phyloP scores from a whole-genome alignment of 2,113 vertebrate species.

The Cyanoliseus patagonus region DNA sequence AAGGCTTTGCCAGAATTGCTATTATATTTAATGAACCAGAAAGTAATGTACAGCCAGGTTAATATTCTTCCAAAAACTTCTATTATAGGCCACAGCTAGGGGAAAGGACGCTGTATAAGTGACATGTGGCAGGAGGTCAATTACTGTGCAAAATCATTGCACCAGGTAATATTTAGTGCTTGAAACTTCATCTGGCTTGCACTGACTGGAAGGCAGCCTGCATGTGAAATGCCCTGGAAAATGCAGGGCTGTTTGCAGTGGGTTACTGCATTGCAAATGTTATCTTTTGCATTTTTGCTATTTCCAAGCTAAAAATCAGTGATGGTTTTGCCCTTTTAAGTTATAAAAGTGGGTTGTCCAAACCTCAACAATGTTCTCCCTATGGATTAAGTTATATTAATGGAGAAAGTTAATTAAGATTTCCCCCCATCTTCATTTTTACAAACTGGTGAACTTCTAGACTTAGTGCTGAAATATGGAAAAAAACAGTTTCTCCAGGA shows the following conservation, averaged over 20 bases:
- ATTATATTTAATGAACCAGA: slow-evolving; percentile 59
- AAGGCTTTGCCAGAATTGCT: slow-evolving; percentile 42
- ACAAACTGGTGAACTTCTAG: neutral
- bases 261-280: neutral
- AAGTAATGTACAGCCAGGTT: slow-evolving; percentile 23
- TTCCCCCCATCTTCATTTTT: neutral
- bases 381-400: neutral
- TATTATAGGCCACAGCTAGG: slow-evolving; percentile 4
- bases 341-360: neutral
- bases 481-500: neutral
- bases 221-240: neutral
- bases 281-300: neutral
- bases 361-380: neutral
- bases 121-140: slow-evolving; percentile 31
- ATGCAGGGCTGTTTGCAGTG: neutral
- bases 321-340: neutral
- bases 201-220: slow-evolving; percentile 21
- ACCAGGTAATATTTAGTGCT: slow-evolving; percentile 23
- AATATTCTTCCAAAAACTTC: slow-evolving; percentile 45
- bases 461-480: neutral
- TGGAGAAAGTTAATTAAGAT: neutral
- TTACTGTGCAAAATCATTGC: slow-evolving; percentile 30
- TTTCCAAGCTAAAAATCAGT: neutral
- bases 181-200: neutral
- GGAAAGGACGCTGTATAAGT: slow-evolving; percentile 11